Percentiles rank a stretch among this genome's conserved stretches.
Evolutionary conservation across 2,113 vertebrate species (phyloP).

Genomic region (Pycnonotus jocosus): DNA sequence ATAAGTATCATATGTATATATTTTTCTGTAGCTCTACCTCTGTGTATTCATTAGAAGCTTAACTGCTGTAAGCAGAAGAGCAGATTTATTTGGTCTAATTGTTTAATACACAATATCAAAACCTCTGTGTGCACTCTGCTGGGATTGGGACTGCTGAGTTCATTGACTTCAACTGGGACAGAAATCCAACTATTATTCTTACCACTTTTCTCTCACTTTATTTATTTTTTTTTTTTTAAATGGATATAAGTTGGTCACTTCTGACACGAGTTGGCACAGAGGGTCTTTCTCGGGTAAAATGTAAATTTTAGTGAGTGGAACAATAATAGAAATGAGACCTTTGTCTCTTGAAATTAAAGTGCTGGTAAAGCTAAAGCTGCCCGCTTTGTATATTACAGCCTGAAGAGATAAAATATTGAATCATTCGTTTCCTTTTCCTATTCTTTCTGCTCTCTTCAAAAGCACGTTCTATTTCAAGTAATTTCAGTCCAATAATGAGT

Average conservation of each 20-base stretch:
- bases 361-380: conserved; percentile 61
- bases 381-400: conserved; percentile 59
- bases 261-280: conserved; percentile 30
- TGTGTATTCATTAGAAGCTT: conserved; percentile 18
- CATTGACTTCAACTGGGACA: neutral
- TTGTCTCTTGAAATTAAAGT: conserved; percentile 69
- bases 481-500: conserved; percentile 63
- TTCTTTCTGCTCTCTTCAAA: conserved; percentile 62
- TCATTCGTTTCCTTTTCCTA: conserved; percentile 64
- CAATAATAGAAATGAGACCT: conserved; percentile 65
- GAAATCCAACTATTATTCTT: conserved; percentile 2
- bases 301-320: conserved; percentile 57
- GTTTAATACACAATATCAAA: conserved; percentile 15
- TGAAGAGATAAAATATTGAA: conserved; percentile 64
- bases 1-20: neutral
- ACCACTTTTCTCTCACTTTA: neutral
- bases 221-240: neutral
- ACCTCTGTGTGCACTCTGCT: neutral
- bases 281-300: conserved; percentile 54
- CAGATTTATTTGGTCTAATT: conserved; percentile 37
- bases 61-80: conserved; percentile 21
- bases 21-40: neutral
- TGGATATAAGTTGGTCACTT: conserved; percentile 58
- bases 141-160: neutral
- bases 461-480: conserved; percentile 58